phyloP scores from a whole-genome alignment of 2,113 vertebrate species.

The Orcinus orca region DNA sequence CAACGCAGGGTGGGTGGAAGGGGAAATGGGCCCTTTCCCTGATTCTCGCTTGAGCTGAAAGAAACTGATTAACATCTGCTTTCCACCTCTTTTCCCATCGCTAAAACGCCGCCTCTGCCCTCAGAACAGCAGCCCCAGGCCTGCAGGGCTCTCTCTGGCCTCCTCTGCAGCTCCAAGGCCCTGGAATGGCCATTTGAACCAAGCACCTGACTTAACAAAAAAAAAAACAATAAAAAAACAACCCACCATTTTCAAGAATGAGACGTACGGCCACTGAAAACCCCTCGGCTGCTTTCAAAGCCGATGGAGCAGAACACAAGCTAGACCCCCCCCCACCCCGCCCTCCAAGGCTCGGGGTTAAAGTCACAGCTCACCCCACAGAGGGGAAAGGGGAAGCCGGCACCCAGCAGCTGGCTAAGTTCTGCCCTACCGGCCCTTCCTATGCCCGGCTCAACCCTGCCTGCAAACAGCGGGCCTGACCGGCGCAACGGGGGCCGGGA shows the following conservation, averaged over 20 bases:
- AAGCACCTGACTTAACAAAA: not conserved
- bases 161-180: not conserved
- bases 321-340: not conserved
- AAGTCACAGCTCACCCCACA: conserved; percentile 66
- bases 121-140: fast-evolving
- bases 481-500: conserved; percentile 73
- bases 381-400: conserved; percentile 61
- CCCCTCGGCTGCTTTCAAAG: not conserved
- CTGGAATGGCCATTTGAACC: not conserved
- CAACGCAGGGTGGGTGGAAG: too few species aligned
- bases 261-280: not conserved
- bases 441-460: conserved; percentile 76
- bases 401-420: conserved; percentile 75
- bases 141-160: not conserved
- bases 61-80: not conserved
- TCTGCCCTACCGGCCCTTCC: conserved; percentile 79
- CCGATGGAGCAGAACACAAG: not conserved
- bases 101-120: not conserved
- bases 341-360: not conserved
- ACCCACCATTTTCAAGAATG: not conserved
- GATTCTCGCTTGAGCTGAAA: not conserved
- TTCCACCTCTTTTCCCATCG: not conserved
- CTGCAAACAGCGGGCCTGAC: conserved; percentile 80
- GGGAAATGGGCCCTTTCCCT: not conserved
- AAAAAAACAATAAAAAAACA: not conserved